Base-by-base conservation (phyloP, 2,797 vertebrate genomes). In the Eutrigla gurnardus region DNA sequence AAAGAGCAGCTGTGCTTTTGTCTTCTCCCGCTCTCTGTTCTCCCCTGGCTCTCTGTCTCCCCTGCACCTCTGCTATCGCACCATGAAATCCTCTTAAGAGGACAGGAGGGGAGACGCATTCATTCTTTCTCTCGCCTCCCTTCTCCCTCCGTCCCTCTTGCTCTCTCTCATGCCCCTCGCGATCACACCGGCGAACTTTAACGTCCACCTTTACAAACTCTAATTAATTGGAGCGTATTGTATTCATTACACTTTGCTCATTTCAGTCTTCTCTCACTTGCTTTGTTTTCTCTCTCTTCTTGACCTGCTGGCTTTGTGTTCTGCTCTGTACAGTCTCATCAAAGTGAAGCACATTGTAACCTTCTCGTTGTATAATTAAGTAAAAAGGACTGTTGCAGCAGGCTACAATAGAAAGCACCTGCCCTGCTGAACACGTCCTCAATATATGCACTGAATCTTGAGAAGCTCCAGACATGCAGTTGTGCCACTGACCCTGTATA, bases 1-100 rank as follows among this genome's bases (percentile, higher is more conserved):
- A 90, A 84, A 86, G 85, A 92, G 93, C 94, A 94, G 94, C 93
- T 95, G 94, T 91, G 91, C 90, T 77, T 93, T 94, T 94, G 94
- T 94, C 87, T 84, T 69, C 58, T 33, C 71, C n/a, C 73, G 18
- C 71, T 25, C 73, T 63, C 73, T 82, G 64, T 82, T 54, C 86
- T 73, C 64, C 69, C 43, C 62, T 17, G 65, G 39, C 52, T 71
- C 75, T 69, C 42, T 6, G 6, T 67, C 76, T 77, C 80, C 77
- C 84, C 82, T 13, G 40, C 69, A 88, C 89, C 90, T 88, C 87
- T 74, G 81, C 78, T 77, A 32, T 76, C 32, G 10, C 72, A 89
- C 91, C 91, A 82, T 94, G 91, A 94, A 94, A 94, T 94, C 92
- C 86, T 87, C 84, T 93, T 93, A 90, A 49, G 73, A 70, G 13